These are phyloP conservation scores for Campodea augens DNA, from an alignment of 1,140 invertebrate species.

Conservation along the genomic window DNA sequence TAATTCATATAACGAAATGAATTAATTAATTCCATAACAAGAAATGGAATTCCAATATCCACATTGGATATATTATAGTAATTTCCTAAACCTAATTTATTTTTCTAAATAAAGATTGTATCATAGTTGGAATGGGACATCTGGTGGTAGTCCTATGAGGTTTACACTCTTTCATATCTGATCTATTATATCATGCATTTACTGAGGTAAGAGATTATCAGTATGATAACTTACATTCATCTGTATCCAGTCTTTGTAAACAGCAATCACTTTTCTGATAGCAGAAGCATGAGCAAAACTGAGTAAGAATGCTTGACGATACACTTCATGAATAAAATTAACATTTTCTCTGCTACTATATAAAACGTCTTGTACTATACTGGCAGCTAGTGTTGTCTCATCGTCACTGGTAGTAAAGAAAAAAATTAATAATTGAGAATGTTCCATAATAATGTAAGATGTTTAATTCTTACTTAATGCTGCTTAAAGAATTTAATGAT, in stretches of 20 bases:
- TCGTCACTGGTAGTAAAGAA: not conserved
- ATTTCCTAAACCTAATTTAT: too few species aligned
- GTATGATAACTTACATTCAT: conserved; percentile 59
- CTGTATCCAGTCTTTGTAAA: conserved; percentile 95
- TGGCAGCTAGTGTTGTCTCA: conserved; percentile 14
- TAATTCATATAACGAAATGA: too few species aligned
- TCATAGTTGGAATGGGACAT: too few species aligned
- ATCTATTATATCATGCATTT: too few species aligned
- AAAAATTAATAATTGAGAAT: too few species aligned
- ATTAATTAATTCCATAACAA: too few species aligned
- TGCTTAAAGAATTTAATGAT: conserved; percentile 12
- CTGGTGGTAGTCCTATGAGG: too few species aligned
- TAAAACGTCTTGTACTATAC: conserved; percentile 64
- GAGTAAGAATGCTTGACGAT: conserved; percentile 78
- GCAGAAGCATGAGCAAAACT: conserved; percentile 73
- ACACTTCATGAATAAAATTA: conserved; percentile 85
- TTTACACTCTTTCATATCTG: too few species aligned
- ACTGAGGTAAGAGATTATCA: too few species aligned
- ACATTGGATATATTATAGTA: too few species aligned
- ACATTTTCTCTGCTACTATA: conserved; percentile 79
- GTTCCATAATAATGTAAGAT: not conserved
- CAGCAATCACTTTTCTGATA: conserved; percentile 68
- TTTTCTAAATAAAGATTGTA: too few species aligned
- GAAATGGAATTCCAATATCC: too few species aligned
- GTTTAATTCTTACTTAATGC: conserved; percentile 8